phyloP scores from a whole-genome alignment of 2,113 vertebrate genomes.

The Columba janthina region DNA sequence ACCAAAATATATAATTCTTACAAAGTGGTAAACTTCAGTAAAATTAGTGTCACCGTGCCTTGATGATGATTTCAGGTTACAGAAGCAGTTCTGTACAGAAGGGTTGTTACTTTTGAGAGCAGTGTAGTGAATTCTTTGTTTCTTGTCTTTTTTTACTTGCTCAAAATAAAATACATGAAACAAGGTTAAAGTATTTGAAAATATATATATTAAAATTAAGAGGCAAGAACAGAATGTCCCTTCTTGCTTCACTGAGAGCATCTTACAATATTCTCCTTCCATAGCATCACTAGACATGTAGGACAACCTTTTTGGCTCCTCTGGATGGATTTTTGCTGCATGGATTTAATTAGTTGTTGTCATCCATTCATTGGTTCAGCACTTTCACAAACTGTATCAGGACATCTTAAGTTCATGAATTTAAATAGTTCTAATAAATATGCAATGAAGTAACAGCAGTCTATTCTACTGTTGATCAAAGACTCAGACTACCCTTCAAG shows the following conservation, averaged over 20 bases:
- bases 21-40: neutral
- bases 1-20: neutral
- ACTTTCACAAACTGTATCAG: neutral
- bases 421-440: slow-evolving; percentile 26
- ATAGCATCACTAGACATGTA: neutral
- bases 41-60: neutral
- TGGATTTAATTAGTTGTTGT: neutral
- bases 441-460: neutral
- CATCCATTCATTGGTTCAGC: neutral
- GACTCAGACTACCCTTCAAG: neutral
- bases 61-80: neutral
- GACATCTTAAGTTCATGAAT: neutral
- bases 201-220: neutral
- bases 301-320: neutral
- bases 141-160: neutral
- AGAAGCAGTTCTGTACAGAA: neutral
- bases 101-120: neutral
- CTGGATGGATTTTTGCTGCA: neutral
- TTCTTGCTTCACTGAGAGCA: neutral
- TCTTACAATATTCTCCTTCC: neutral
- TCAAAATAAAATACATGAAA: neutral
- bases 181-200: neutral
- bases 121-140: neutral
- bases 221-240: neutral
- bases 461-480: slow-evolving; percentile 2